Base-by-base conservation (phyloP, 2,797 vertebrate species). In the Leptatherina wallacei region DNA sequence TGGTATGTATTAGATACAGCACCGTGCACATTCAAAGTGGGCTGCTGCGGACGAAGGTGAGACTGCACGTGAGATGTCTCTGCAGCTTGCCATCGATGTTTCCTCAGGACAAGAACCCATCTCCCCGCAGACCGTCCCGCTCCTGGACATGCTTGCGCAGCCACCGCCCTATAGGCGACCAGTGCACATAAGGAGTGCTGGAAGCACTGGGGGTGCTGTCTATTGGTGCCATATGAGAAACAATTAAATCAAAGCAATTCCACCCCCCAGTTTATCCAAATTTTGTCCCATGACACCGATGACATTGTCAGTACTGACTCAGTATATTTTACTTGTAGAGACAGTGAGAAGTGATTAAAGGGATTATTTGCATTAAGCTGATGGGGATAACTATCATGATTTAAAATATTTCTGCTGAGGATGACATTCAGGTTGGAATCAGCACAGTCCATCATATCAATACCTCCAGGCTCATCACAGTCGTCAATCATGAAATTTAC, bases 111-210 rank as follows among this genome's bases (percentile, higher is more conserved):
- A 80, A 75, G 67, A 78, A 81, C 80, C 74, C 63, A 78, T 85
- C 87, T 89, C 87, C 77, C 80, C 86, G 22, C 80, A 67, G 77
- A 90, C 85, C 71, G 86, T 92, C 91, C 89, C 86, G 78, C 79
- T 88, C 69, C 64, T 78, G 84, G 87, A 87, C 87, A 79, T 82
- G 85, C 82, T 56, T 78, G 79, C 83, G 80, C 90, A 91, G 91
- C 91, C 91, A 93, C 91, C 91, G 91, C 91, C 91, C 91, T 86
- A 72, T 72, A 87, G 83, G 88, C 82, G 83, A 90, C 83, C 80
- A 73, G 81, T 81, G 82, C 80, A 73, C 83, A 74, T 61, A 77
- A 61, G 56, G 68, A 80, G 66, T 56, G 54, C 75, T 75, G 51
- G 73, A 24, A 52, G 44, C 35, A 33, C 5, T 2, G 51, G n/a